Evolutionary conservation across 2,888 invertebrate genomes (phyloP), one percentile per base, ranked within the genome.

Genomic region (Pinctada fucata): DNA sequence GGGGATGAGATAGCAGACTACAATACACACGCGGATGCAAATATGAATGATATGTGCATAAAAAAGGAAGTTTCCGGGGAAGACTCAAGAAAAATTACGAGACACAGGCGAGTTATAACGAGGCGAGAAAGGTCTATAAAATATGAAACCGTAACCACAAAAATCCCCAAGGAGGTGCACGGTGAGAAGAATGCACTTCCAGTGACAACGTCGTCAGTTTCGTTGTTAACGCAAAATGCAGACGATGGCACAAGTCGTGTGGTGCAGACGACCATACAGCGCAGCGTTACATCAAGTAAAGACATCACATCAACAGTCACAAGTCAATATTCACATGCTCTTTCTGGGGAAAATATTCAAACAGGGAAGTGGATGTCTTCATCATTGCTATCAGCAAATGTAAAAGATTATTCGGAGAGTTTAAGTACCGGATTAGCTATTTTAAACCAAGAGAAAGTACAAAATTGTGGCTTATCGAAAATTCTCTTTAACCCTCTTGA

Each of bases 61-160:
- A 68, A 8, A 68, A 45, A 31, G 45, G 64, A 74, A 74, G 31
- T 50, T 31, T 50, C 47, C 2, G 66, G 50, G 49, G 74, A 63
- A 16, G 48, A 47, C 31, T 52, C 72, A n/a, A 72, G 45, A 52
- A 16, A 52, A 58, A 52, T 72, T 52, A 72, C 58, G 8, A 50
- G 72, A 58, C 66, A 64, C 16, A 65, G 74, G 66, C 65, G 66
- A 51, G 66, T 50, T 48, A 49, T 74, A 48, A 74, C 74, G 45
- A 58, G 51, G 49, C 58, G 66, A 66, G 65, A 74, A 50, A 65
- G 66, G 50, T 66, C 74, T 8, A 72, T 65, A 47, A 72, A 72
- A 67, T 77, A 77, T 72, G 76, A 77, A 66, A 77, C 72, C 6
- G 72, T 77, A 51, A 72, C 76, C 52, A 72, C 76, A 65, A 77